Evolutionary conservation across 2,888 invertebrate species (phyloP).

Genomic region (Leucoptera coffeella): DNA sequence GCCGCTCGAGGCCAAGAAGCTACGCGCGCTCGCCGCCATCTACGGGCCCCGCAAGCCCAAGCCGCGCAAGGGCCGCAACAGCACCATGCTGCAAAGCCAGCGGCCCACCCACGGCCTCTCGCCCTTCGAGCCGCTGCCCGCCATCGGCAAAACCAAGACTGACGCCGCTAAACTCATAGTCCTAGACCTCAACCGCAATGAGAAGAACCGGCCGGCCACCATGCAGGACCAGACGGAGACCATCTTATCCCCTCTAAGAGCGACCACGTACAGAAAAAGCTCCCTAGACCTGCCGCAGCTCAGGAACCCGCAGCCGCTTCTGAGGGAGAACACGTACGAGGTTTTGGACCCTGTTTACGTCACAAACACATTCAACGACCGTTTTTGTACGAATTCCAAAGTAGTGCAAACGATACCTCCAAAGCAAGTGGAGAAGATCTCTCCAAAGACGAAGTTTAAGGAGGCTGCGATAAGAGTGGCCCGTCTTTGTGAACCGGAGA

Average conservation of each 20-base stretch:
- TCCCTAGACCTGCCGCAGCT: conserved; percentile 12
- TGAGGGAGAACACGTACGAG: conserved; percentile 42
- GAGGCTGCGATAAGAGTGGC: conserved; percentile 35
- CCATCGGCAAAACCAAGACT: conserved; percentile 28
- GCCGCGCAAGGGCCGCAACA: conserved; percentile 28
- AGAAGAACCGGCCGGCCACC: too few species aligned
- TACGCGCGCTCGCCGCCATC: conserved; percentile 38
- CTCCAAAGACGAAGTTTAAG: conserved; percentile 35
- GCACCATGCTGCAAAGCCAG: conserved; percentile 38
- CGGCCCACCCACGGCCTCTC: conserved; percentile 24
- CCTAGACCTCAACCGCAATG: conserved; percentile 24
- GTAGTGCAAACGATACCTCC: too few species aligned
- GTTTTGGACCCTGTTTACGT: conserved; percentile 33
- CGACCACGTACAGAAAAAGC: conserved; percentile 23
- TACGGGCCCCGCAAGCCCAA: conserved; percentile 40
- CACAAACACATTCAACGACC: too few species aligned
- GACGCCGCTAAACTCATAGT: conserved; percentile 31
- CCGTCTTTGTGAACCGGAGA: conserved; percentile 27
- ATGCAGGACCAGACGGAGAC: conserved; percentile 21
- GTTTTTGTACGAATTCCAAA: too few species aligned
- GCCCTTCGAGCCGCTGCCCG: conserved; percentile 41
- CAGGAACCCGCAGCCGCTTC: conserved; percentile 26
- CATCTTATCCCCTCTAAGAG: conserved; percentile 29
- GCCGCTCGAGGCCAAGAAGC: conserved; percentile 28
- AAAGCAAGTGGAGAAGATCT: too few species aligned